Evolutionary conservation across 2,888 invertebrate genomes (phyloP), one percentile per base, ranked within the genome.

Genomic region (Sphinx pinastri): DNA sequence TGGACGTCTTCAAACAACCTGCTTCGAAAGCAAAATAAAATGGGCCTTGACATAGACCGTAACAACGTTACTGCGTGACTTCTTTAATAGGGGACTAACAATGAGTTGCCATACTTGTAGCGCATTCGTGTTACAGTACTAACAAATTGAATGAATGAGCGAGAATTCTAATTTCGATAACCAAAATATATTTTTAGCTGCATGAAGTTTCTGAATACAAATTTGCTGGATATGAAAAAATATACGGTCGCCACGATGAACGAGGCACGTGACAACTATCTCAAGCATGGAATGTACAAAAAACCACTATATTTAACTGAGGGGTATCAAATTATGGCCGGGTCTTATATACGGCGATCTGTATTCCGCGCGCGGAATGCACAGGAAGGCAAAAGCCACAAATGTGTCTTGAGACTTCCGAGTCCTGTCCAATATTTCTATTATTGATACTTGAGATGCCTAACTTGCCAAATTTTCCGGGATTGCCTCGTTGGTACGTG

Each of bases 301-400:
- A 55, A 63, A 85, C 86, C 84, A 86, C 83, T 86, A 84, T 84
- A 82, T 81, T 79, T 84, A 83, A 86, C 84, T 84, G 85, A 82
- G 81, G 84, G 84, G 84, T 85, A 86, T 84, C 83, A 81, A 83
- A 83, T 79, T 82, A 82, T 77, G 75, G 76, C 75, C 76, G 81
- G 81, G 74, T 77, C 75, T 83, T 79, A 82, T 85, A 38, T 86
- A 78, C 72, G 78, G 71, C 77, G 74, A 87, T 92, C 81, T 83
- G 83, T 88, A 92, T 92, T 89, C 92, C 80, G 79, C 76, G 73
- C 89, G 85, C 86, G 86, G 74, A 70, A 74, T 73, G 72, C 74
- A 77, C 83, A 86, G 89, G 92, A 90, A 90, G 88, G 90, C 89
- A 87, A 89, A 90, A 89, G 83, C 88, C 89, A 86, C 89, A 89